Evolutionary conservation across 2,888 invertebrate species (phyloP).

Genomic region (Nomada lathburiana): DNA sequence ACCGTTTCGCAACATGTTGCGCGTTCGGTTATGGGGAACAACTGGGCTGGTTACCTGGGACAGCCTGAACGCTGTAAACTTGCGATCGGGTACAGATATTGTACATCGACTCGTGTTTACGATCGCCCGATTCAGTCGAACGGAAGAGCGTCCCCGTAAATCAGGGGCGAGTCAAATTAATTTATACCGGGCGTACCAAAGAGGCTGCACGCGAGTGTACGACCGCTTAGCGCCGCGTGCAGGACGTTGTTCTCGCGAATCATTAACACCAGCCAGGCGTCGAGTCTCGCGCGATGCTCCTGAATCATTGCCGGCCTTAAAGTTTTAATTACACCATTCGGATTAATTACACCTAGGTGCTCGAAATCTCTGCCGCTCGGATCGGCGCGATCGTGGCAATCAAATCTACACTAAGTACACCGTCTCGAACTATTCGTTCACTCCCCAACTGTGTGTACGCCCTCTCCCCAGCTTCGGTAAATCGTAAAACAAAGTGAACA

Average conservation of each 20-base stretch:
- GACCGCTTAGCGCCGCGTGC: background rate
- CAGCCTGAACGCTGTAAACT: background rate
- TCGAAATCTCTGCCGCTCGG: constrained; percentile 28
- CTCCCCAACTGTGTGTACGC: background rate
- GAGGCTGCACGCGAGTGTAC: background rate
- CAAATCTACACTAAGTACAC: constrained; percentile 27
- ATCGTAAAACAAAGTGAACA: constrained; percentile 64
- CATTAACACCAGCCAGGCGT: constrained; percentile 30
- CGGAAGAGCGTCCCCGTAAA: constrained; percentile 14
- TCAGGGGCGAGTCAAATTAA: constrained; percentile 47
- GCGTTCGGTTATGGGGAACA: background rate
- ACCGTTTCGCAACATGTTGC: background rate
- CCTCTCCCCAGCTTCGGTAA: background rate
- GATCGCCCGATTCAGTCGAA: background rate
- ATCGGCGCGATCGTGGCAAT: constrained; percentile 15
- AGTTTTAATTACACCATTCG: constrained; percentile 55
- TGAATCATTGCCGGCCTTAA: constrained; percentile 48
- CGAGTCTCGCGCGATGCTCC: constrained; percentile 7
- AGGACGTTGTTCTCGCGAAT: constrained; percentile 16
- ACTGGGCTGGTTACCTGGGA: background rate
- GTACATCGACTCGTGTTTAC: constrained; percentile 12
- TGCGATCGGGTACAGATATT: background rate
- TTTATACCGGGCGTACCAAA: constrained; percentile 18
- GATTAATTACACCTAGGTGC: background rate
- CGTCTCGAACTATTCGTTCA: background rate